Evolutionary conservation across 2,888 invertebrate species (phyloP).

Genomic region (Apamea crenata): DNA sequence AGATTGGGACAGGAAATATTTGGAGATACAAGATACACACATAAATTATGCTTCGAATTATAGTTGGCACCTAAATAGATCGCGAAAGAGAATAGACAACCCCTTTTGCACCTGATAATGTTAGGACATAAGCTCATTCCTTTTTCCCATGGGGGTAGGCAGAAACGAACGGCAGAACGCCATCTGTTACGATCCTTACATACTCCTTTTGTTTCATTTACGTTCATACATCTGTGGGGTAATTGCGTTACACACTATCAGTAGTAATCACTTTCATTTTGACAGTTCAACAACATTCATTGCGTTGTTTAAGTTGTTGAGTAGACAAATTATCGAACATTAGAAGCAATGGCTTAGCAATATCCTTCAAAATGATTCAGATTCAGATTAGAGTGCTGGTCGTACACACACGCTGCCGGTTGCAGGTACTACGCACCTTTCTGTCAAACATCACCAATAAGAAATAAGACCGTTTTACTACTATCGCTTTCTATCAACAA

Average conservation of each 20-base stretch:
- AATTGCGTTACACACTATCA: too few species aligned
- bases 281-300: not conserved
- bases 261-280: not conserved
- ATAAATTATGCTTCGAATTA: constrained; percentile 35
- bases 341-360: not conserved
- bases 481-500: not conserved
- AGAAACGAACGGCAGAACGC: too few species aligned
- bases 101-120: not conserved
- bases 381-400: not conserved
- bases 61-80: not conserved
- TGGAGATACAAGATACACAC: not conserved
- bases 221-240: too few species aligned
- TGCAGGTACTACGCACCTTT: not conserved
- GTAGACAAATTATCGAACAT: not conserved
- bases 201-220: not conserved
- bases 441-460: not conserved
- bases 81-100: not conserved
- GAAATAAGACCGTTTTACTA: not conserved
- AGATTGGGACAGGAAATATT: constrained; percentile 51
- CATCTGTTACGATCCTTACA: not conserved
- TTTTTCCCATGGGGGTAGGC: not conserved
- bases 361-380: too few species aligned
- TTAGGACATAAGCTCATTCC: too few species aligned
- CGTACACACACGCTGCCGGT: too few species aligned
- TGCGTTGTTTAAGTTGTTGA: not conserved